Conservation (phyloP, 2,797 vertebrate species). For the Leontocebus nigricollis region DNA sequence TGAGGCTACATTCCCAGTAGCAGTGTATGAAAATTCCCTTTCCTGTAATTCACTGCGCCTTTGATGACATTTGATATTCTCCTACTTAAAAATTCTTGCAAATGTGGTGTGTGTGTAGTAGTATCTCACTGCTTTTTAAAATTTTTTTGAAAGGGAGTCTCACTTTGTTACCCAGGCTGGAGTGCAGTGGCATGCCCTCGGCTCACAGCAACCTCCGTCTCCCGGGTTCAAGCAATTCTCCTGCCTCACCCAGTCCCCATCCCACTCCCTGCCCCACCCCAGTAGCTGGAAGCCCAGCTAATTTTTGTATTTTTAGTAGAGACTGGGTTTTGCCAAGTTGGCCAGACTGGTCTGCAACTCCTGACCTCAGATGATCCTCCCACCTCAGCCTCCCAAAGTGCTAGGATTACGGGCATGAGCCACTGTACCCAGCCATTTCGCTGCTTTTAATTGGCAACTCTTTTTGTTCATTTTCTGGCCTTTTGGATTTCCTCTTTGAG, state of each 20-base stretch:
- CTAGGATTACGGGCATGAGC: too few relatives aligned
- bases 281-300: not conserved
- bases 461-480: not conserved
- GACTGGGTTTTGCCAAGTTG: too few relatives aligned
- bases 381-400: too few relatives aligned
- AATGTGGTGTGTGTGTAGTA: not conserved
- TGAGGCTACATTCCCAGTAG: too few relatives aligned
- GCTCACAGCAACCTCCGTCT: not conserved
- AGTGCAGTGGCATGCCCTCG: not conserved
- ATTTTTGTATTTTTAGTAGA: too few relatives aligned
- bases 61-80: not conserved
- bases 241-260: not conserved
- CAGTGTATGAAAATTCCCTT: not conserved
- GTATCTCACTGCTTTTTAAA: not conserved
- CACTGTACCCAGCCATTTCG: not conserved
- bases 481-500: not conserved
- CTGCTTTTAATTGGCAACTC: not conserved
- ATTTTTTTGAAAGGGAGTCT: not conserved
- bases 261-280: too few relatives aligned
- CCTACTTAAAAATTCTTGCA: not conserved
- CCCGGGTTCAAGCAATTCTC: not conserved
- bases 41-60: not conserved
- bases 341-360: too few relatives aligned
- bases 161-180: not conserved
- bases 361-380: too few relatives aligned